phyloP scores from a whole-genome alignment of 2,113 vertebrate genomes.

The Psittacus erithacus region DNA sequence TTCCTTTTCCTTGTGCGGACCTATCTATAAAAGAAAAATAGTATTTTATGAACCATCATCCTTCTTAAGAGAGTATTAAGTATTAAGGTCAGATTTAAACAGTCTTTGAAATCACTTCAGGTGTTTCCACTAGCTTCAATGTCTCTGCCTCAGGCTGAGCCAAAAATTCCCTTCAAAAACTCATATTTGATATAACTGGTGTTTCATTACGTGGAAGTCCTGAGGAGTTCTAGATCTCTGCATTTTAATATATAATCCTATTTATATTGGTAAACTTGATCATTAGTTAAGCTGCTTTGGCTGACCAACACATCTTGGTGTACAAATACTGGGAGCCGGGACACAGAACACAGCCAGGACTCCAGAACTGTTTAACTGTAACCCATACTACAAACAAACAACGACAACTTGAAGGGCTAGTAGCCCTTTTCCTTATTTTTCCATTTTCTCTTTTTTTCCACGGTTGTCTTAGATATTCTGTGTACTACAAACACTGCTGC shows the following conservation, averaged over 20 bases:
- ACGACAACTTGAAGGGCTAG: accelerated
- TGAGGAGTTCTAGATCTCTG: not conserved
- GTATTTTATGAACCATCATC: not conserved
- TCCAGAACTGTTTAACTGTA: not conserved
- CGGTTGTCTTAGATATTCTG: not conserved
- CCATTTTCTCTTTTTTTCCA: not conserved
- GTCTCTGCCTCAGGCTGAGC: not conserved
- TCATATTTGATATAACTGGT: not conserved
- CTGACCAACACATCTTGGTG: not conserved
- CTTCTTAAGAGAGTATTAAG: not conserved
- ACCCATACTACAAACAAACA: not conserved
- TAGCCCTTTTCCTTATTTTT: not conserved
- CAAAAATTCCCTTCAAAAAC: not conserved
- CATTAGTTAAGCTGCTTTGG: not conserved
- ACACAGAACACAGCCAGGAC: not conserved
- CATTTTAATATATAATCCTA: not conserved
- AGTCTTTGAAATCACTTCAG: not conserved
- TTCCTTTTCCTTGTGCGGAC: accelerated
- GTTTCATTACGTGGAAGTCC: not conserved
- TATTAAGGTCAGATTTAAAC: not conserved
- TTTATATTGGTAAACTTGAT: not conserved
- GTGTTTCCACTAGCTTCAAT: not conserved
- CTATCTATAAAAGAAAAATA: not conserved
- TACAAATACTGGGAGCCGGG: not conserved
- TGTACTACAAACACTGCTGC: not conserved